Conservation (phyloP, 2,797 vertebrate genomes). For the Rhinichthys osculus region DNA sequence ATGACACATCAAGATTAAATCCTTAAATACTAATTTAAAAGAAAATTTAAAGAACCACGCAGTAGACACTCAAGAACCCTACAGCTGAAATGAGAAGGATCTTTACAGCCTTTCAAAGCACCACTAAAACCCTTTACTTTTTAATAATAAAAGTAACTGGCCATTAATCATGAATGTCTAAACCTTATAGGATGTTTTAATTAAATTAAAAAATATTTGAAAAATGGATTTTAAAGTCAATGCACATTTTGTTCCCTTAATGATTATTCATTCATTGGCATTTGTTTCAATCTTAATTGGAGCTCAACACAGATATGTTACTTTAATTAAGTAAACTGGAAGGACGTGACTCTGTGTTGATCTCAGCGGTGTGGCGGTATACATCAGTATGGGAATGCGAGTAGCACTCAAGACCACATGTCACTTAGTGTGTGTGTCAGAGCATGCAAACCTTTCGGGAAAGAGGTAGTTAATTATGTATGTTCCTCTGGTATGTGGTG, state of each 20-base stretch:
- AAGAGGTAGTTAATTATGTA: slow-evolving; percentile 81
- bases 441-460: slow-evolving; percentile 78
- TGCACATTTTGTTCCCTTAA: not conserved
- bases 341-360: slow-evolving; percentile 19
- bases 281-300: slow-evolving; percentile 2
- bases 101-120: not conserved
- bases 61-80: not conserved
- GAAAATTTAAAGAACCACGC: not conserved
- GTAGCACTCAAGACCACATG: slow-evolving; percentile 70
- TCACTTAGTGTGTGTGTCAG: slow-evolving; percentile 69
- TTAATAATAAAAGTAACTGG: not conserved
- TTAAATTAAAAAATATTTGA: not conserved
- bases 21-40: not conserved
- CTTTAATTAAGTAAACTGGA: not conserved
- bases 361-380: not conserved
- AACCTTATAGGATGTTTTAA: not conserved
- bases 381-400: slow-evolving; percentile 44
- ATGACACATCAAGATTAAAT: not conserved
- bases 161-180: slow-evolving; percentile 3
- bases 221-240: not conserved
- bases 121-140: not conserved
- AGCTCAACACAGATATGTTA: not conserved
- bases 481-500: slow-evolving; percentile 70
- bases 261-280: not conserved
- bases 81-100: not conserved